A percentile compares a stretch with the other conserved stretches of the same genome.
phyloP scores from a whole-genome alignment of 2,113 vertebrate species.

The Takifugu bimaculatus region DNA sequence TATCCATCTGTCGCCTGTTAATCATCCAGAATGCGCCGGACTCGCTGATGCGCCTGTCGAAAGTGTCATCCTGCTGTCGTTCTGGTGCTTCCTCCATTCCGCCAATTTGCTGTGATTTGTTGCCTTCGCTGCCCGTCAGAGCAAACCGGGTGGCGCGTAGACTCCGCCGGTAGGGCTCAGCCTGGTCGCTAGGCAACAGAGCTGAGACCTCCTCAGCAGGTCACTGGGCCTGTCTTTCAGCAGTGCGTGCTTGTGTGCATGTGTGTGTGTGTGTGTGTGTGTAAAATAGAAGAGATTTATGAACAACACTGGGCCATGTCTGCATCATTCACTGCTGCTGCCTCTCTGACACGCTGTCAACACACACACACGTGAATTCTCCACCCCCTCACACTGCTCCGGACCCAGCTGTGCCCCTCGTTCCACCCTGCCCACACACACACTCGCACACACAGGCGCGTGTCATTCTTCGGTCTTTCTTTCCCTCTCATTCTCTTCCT shows the following conservation, averaged over 20 bases:
- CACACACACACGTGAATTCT: constrained; percentile 50
- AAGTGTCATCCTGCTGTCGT: constrained; percentile 35
- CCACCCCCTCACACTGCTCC: constrained; percentile 61
- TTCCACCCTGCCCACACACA: constrained; percentile 40
- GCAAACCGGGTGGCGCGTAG: constrained; percentile 24
- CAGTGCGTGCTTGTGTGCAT: constrained; percentile 15
- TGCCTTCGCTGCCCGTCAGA: constrained; percentile 32
- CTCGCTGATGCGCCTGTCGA: constrained; percentile 34
- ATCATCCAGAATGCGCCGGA: constrained; percentile 53
- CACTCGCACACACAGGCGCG: constrained; percentile 7
- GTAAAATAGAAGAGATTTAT: constrained; percentile 48
- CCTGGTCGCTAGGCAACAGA: constrained; percentile 77
- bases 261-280: constrained; percentile 5
- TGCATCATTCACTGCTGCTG: constrained; percentile 17
- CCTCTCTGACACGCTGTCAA: constrained; percentile 24
- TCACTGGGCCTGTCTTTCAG: constrained; percentile 62
- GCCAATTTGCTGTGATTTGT: constrained; percentile 37
- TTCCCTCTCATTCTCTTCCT: constrained; percentile 2
- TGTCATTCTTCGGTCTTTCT: constrained; percentile 7
- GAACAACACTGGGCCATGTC: constrained; percentile 31
- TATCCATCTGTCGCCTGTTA: constrained; percentile 23
- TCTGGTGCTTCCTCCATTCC: constrained; percentile 25
- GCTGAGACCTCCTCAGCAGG: constrained; percentile 64
- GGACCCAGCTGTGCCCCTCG: constrained; percentile 63
- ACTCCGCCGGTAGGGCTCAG: constrained; percentile 60